A percentile compares a stretch with the other conserved stretches of the same genome.
phyloP scores from a whole-genome alignment of 2,888 invertebrate genomes.

The Aromia moschata region DNA sequence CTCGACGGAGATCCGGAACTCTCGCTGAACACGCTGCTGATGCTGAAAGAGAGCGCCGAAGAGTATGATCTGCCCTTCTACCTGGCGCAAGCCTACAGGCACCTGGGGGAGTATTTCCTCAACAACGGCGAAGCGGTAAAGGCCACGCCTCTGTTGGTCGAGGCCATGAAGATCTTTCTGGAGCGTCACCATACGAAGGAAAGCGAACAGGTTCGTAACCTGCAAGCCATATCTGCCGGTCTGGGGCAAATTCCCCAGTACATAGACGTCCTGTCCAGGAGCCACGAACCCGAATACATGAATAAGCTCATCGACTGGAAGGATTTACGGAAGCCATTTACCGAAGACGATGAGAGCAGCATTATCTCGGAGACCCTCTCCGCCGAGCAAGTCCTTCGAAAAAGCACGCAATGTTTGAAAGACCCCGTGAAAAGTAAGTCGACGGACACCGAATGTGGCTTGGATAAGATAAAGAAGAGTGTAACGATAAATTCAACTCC shows the following conservation, averaged over 20 bases:
- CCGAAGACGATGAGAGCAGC: not conserved
- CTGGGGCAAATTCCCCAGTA: conserved; percentile 52
- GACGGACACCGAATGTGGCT: too few relatives aligned
- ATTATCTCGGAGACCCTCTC: too few relatives aligned
- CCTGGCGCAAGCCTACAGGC: conserved; percentile 55
- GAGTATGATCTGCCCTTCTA: conserved; percentile 49
- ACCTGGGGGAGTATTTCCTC: conserved; percentile 58
- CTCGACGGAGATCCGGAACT: conserved; percentile 55
- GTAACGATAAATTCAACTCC: not conserved
- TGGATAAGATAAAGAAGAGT: too few relatives aligned
- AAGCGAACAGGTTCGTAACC: conserved; percentile 52
- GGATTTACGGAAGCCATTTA: conserved; percentile 42
- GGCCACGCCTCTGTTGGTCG: conserved; percentile 53
- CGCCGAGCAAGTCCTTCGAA: too few relatives aligned
- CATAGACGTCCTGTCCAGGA: conserved; percentile 43
- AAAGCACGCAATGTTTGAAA: too few relatives aligned
- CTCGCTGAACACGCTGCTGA: conserved; percentile 48
- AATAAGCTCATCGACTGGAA: conserved; percentile 53
- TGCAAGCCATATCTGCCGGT: conserved; percentile 56
- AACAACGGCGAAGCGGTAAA: conserved; percentile 49
- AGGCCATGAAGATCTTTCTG: conserved; percentile 54
- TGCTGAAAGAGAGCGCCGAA: conserved; percentile 48
- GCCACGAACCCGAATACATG: conserved; percentile 38
- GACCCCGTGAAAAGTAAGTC: too few relatives aligned
- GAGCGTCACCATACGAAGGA: conserved; percentile 44